A percentile compares a stretch with the other conserved stretches of the same genome.
These are phyloP conservation scores for Phymorhynchus buccinoides DNA, from an alignment of 1,140 invertebrate genomes.

Conservation along the genomic window DNA sequence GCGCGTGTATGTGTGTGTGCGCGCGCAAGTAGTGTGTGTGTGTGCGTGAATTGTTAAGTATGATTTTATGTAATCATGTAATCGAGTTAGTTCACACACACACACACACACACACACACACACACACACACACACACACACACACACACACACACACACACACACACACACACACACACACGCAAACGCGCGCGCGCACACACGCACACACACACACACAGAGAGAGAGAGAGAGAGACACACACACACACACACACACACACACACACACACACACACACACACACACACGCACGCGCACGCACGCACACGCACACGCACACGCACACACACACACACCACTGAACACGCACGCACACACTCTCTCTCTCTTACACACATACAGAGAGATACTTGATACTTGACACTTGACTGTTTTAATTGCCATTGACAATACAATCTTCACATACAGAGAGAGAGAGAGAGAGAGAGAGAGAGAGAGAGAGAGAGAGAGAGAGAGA, in stretches of 20 bases:
- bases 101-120: background rate
- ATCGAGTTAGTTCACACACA: background rate
- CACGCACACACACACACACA: slow-evolving; percentile 15
- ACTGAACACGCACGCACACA: background rate
- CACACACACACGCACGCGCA: background rate
- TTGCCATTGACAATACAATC: background rate
- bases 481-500: background rate
- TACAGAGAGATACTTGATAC: too few species aligned
- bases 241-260: slow-evolving; percentile 22
- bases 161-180: slow-evolving; percentile 7
- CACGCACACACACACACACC: background rate
- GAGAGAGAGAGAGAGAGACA: background rate
- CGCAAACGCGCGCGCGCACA: background rate
- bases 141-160: slow-evolving; percentile 19
- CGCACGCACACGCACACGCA: background rate
- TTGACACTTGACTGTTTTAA: too few species aligned
- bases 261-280: slow-evolving; percentile 26
- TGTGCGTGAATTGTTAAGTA: too few species aligned
- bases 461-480: background rate
- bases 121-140: slow-evolving; percentile 27
- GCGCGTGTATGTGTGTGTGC: background rate
- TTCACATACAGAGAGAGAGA: too few species aligned
- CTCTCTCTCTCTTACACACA: background rate
- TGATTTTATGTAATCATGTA: too few species aligned
- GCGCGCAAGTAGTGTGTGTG: too few species aligned